A percentile compares a stretch with the other conserved stretches of the same genome.
These are phyloP conservation scores for Antheraea pernyi DNA, from an alignment of 1,140 invertebrate genomes.

Conservation along the genomic window DNA sequence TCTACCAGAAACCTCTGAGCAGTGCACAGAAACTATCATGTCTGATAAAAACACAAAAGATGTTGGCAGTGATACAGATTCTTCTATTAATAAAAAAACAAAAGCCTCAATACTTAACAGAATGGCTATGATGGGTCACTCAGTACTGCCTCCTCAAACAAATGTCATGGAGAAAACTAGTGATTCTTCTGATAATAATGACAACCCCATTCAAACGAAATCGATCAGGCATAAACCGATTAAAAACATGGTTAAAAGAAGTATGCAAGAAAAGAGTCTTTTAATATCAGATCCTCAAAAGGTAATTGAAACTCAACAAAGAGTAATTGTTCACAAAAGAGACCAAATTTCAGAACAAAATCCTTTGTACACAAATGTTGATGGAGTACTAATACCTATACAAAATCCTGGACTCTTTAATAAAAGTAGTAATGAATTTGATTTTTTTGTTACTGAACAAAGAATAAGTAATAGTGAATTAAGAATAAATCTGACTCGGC, in stretches of 20 bases:
- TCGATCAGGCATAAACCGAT: constrained; percentile 43
- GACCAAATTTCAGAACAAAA: constrained; percentile 20
- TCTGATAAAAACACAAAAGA: constrained; percentile 27
- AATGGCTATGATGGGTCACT: constrained; percentile 69
- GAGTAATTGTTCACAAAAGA: constrained; percentile 18
- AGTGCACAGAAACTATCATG: neutral
- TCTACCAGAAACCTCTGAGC: neutral
- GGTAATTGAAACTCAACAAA: constrained; percentile 28
- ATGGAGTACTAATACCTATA: constrained; percentile 41
- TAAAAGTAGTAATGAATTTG: constrained; percentile 34
- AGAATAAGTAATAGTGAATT: constrained; percentile 65
- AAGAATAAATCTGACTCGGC: constrained; percentile 60
- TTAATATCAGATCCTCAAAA: constrained; percentile 21
- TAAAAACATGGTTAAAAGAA: constrained; percentile 38
- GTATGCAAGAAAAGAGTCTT: constrained; percentile 29
- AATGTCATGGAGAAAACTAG: constrained; percentile 34
- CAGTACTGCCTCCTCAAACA: constrained; percentile 50
- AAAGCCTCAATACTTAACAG: constrained; percentile 63
- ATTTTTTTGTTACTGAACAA: constrained; percentile 61
- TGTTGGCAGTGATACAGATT: constrained; percentile 59
- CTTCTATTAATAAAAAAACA: constrained; percentile 51
- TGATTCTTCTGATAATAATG: constrained; percentile 57
- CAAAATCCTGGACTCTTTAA: constrained; percentile 29
- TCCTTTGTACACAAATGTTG: constrained; percentile 26
- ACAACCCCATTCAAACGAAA: constrained; percentile 33